A percentile compares a stretch with the other conserved stretches of the same genome.
phyloP scores from a whole-genome alignment of 2,113 vertebrate genomes.

The Etheostoma cragini region DNA sequence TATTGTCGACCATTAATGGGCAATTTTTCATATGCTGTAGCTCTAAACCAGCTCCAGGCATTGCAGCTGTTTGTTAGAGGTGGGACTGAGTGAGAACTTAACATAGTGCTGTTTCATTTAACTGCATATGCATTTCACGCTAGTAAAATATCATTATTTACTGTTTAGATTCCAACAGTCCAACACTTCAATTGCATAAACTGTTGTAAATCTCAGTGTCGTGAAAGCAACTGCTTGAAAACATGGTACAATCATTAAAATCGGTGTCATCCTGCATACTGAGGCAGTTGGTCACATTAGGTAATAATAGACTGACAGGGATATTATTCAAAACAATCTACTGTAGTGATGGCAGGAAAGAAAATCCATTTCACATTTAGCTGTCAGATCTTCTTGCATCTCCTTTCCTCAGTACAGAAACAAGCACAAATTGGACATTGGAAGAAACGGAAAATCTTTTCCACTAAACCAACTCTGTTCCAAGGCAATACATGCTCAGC shows the following conservation, averaged over 20 bases:
- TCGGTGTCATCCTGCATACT: constrained; percentile 1
- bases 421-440: background rate
- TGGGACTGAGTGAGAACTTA: constrained; percentile 30
- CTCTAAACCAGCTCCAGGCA: constrained; percentile 60
- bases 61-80: constrained; percentile 61
- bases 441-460: background rate
- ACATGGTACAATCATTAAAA: constrained; percentile 33
- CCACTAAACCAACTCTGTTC: background rate
- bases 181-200: constrained; percentile 43
- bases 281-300: constrained; percentile 26
- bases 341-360: constrained; percentile 20
- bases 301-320: constrained; percentile 34
- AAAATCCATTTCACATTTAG: constrained; percentile 26
- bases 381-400: constrained; percentile 9
- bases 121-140: constrained; percentile 57
- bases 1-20: constrained; percentile 58
- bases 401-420: constrained; percentile 2
- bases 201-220: constrained; percentile 49
- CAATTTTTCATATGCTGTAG: constrained; percentile 67
- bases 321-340: constrained; percentile 30
- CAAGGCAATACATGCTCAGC: background rate
- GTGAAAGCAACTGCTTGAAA: constrained; percentile 34
- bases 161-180: constrained; percentile 26
- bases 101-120: constrained; percentile 63
- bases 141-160: constrained; percentile 66